Percentiles rank a stretch among this genome's conserved stretches.
Conservation (phyloP, 2,888 invertebrate genomes). For the Tipula helvola region DNA sequence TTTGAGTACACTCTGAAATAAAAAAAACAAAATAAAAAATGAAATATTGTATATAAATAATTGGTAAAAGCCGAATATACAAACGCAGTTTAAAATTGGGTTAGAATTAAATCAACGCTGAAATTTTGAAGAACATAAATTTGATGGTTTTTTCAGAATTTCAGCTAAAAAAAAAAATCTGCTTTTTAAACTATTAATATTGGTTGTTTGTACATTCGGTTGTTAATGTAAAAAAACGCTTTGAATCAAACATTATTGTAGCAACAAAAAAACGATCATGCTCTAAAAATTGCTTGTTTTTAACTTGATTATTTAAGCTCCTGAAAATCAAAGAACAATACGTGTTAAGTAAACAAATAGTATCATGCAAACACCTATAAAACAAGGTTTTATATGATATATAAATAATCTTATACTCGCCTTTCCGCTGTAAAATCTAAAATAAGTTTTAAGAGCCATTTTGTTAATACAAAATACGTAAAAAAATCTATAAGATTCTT, state of each 20-base stretch:
- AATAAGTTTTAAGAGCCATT: background rate
- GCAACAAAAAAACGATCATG: background rate
- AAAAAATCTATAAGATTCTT: too few relatives aligned
- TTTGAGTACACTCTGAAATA: conserved; percentile 26
- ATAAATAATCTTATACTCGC: background rate
- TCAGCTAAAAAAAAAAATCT: too few relatives aligned
- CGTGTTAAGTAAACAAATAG: background rate
- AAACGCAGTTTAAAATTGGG: background rate
- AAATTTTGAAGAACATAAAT: too few relatives aligned
- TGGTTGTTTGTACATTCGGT: background rate
- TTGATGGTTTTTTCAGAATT: too few relatives aligned
- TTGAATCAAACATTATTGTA: background rate
- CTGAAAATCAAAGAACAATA: background rate
- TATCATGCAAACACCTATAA: background rate
- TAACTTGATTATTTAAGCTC: background rate
- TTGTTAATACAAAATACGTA: too few relatives aligned
- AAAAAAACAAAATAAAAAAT: background rate
- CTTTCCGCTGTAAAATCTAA: background rate
- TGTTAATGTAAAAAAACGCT: background rate
- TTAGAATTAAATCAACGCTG: too few relatives aligned
- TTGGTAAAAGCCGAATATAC: background rate
- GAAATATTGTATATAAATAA: background rate
- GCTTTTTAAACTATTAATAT: background rate
- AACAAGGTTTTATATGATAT: background rate
- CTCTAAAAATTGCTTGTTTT: background rate